phyloP scores from a whole-genome alignment of 1,140 invertebrate genomes.

The Sminthurides bifidus region DNA sequence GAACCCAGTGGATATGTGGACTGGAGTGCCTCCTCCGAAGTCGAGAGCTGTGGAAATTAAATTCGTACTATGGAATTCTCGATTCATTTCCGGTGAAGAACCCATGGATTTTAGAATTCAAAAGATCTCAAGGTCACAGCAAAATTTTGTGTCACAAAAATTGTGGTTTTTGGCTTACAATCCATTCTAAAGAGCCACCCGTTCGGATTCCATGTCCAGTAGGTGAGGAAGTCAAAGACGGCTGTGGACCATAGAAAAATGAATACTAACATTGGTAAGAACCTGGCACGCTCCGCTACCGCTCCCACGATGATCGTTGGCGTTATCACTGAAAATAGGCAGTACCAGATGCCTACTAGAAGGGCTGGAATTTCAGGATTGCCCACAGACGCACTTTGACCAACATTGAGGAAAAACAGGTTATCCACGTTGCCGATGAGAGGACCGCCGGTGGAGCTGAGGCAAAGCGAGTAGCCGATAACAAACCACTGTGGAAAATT shows the following conservation, averaged over 20 bases:
- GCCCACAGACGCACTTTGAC: conserved; percentile 3
- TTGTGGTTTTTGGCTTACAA: not conserved
- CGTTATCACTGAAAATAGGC: conserved; percentile 28
- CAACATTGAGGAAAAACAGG: conserved; percentile 19
- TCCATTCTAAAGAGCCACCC: conserved; percentile 11
- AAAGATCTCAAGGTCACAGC: too few relatives aligned
- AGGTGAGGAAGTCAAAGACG: conserved; percentile 16
- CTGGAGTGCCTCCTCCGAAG: conserved; percentile 24
- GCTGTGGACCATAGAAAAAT: conserved; percentile 18
- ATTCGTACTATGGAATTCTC: too few relatives aligned
- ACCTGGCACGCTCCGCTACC: conserved; percentile 19
- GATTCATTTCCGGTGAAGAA: too few relatives aligned
- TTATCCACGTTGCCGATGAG: conserved; percentile 26
- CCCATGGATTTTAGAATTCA: not conserved
- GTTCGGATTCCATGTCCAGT: conserved; percentile 19
- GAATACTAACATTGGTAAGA: conserved; percentile 20
- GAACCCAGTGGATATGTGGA: conserved; percentile 23
- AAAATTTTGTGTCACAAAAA: too few relatives aligned
- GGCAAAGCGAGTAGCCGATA: conserved; percentile 24
- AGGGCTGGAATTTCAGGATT: conserved; percentile 22
- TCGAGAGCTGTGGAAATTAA: not conserved
- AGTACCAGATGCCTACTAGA: conserved; percentile 27
- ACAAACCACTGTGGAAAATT: conserved; percentile 24
- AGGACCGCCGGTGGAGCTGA: conserved; percentile 21
- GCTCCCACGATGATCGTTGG: conserved; percentile 29